Conservation (phyloP, 2,797 vertebrate species). For the Tragopan temminckii region DNA sequence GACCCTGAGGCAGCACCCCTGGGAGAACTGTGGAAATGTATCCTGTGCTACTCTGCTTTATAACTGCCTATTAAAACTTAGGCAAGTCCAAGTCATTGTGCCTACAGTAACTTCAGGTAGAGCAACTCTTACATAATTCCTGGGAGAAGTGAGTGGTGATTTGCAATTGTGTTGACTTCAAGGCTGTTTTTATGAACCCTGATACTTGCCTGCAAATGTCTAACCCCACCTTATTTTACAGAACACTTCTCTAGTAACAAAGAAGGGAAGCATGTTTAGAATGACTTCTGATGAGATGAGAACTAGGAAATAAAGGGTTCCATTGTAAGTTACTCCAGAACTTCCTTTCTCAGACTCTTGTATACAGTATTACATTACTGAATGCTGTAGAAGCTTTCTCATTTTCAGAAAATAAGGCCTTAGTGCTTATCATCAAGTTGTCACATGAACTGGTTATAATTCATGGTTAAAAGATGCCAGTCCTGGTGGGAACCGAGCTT, state of each 20-base stretch:
- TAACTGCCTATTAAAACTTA: background rate
- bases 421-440: background rate
- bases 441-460: background rate
- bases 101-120: background rate
- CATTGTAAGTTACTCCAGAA: background rate
- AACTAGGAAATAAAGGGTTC: background rate
- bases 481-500: background rate
- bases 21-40: background rate
- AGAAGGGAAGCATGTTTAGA: background rate
- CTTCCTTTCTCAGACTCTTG: background rate
- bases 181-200: background rate
- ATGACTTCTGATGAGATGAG: background rate
- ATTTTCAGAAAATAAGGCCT: background rate
- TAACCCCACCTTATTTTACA: background rate
- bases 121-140: background rate
- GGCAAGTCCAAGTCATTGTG: background rate
- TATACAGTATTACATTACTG: background rate
- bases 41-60: background rate
- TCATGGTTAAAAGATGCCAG: background rate
- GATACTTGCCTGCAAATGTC: background rate
- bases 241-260: background rate
- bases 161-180: background rate
- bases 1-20: background rate
- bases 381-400: background rate
- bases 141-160: background rate